Evolutionary conservation across 2,888 invertebrate species (phyloP).

Genomic region (Drosophila putrida): DNA sequence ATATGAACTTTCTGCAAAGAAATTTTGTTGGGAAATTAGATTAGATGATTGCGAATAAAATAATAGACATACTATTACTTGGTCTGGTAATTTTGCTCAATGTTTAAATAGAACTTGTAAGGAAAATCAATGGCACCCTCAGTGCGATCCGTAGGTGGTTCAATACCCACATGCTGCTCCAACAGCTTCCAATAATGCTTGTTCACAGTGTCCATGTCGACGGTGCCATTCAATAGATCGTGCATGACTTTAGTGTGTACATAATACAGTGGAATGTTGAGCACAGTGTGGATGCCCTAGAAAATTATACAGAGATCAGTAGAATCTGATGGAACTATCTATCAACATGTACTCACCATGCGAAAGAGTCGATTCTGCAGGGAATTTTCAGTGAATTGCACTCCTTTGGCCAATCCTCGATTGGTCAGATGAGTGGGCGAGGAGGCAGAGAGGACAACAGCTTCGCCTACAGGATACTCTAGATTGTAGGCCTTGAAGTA

Average conservation of each 20-base stretch:
- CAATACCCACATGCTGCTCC: constrained; percentile 88
- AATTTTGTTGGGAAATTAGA: neutral
- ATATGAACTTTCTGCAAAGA: constrained; percentile 89
- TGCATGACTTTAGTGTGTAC: constrained; percentile 90
- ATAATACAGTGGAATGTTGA: constrained; percentile 90
- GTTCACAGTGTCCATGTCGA: constrained; percentile 88
- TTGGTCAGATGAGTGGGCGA: constrained; percentile 82
- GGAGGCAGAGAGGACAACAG: constrained; percentile 82
- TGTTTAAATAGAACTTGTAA: constrained; percentile 89
- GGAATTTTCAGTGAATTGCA: constrained; percentile 74
- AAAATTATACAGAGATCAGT: neutral
- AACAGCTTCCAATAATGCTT: constrained; percentile 89
- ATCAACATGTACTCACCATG: constrained; percentile 67
- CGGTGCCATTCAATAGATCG: constrained; percentile 88
- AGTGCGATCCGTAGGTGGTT: constrained; percentile 88
- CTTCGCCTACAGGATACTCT: constrained; percentile 83
- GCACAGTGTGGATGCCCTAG: constrained; percentile 89
- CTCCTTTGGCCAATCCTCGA: constrained; percentile 74
- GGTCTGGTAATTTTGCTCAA: constrained; percentile 83
- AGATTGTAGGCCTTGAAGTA: constrained; percentile 83
- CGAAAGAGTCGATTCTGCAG: constrained; percentile 82
- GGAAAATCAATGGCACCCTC: constrained; percentile 91
- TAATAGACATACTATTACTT: constrained; percentile 61
- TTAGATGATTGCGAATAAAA: too few relatives aligned
- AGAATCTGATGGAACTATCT: neutral